Conservation (phyloP, 2,888 invertebrate genomes). For the Athalia rosae region DNA sequence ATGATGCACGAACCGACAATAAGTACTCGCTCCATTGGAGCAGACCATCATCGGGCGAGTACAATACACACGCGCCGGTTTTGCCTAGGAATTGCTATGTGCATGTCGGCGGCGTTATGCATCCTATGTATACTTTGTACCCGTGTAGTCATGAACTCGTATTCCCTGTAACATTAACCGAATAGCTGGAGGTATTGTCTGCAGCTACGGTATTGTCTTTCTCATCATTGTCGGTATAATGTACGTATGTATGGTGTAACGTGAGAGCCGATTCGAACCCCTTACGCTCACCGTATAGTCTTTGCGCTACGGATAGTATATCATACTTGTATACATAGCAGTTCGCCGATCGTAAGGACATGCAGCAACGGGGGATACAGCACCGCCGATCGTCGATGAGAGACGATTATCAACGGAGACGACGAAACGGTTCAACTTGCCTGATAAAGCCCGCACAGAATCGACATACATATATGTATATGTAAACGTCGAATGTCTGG, state of each 20-base stretch:
- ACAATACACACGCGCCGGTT: not conserved
- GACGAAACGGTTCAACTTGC: not conserved
- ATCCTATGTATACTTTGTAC: conserved; percentile 4
- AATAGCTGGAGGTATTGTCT: conserved; percentile 25
- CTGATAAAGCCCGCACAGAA: not conserved
- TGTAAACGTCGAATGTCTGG: conserved; percentile 61
- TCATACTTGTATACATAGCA: too few species aligned
- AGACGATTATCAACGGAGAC: not conserved
- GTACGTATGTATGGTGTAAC: not conserved
- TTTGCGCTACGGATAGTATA: too few species aligned
- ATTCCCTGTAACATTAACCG: conserved; percentile 17
- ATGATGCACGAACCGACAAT: not conserved
- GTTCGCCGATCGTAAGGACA: too few species aligned
- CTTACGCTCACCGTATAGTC: not conserved
- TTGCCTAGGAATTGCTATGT: conserved; percentile 29
- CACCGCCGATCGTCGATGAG: conserved; percentile 3
- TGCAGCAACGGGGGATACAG: not conserved
- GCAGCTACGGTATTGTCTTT: conserved; percentile 21
- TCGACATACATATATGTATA: not conserved
- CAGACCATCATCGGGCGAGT: not conserved
- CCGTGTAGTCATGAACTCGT: conserved; percentile 18
- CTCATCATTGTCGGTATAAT: conserved; percentile 14
- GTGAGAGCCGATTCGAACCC: not conserved
- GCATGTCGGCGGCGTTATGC: not conserved
- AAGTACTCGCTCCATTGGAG: conserved; percentile 35